Evolutionary conservation across 2,888 invertebrate genomes (phyloP).

Genomic region (Drosophila eohydei): DNA sequence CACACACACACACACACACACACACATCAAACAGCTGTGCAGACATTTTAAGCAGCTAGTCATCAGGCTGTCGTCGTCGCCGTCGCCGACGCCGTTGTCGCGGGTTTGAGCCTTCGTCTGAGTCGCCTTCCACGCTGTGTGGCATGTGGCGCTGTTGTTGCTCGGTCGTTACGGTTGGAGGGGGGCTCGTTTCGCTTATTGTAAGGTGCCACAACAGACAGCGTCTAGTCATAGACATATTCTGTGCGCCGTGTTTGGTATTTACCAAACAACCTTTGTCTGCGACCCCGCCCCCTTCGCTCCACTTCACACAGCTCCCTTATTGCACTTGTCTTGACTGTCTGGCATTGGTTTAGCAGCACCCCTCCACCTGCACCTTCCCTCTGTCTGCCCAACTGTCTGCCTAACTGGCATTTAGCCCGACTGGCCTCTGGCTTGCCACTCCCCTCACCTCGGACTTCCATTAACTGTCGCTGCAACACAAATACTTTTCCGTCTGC

Average conservation of each 20-base stretch:
- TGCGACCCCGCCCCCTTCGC: conserved; percentile 12
- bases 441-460: conserved; percentile 14
- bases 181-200: conserved; percentile 22
- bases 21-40: conserved; percentile 71
- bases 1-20: conserved; percentile 19
- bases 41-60: conserved; percentile 76
- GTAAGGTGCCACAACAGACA: conserved; percentile 55
- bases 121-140: conserved; percentile 32
- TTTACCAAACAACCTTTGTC: conserved; percentile 58
- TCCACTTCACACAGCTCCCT: not conserved
- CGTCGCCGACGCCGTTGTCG: conserved; percentile 24
- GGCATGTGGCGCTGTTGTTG: not conserved
- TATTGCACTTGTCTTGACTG: conserved; percentile 29
- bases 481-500: not conserved
- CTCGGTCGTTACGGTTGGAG: not conserved
- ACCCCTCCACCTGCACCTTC: not conserved
- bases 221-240: conserved; percentile 57
- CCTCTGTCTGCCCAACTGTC: conserved; percentile 22
- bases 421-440: conserved; percentile 27
- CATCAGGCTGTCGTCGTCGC: conserved; percentile 68
- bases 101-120: conserved; percentile 26
- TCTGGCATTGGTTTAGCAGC: conserved; percentile 55
- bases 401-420: conserved; percentile 46
- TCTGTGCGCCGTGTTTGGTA: conserved; percentile 43
- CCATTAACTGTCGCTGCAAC: conserved; percentile 6